Evolutionary conservation across 2,888 invertebrate genomes (phyloP).

Genomic region (Andrena minutula): DNA sequence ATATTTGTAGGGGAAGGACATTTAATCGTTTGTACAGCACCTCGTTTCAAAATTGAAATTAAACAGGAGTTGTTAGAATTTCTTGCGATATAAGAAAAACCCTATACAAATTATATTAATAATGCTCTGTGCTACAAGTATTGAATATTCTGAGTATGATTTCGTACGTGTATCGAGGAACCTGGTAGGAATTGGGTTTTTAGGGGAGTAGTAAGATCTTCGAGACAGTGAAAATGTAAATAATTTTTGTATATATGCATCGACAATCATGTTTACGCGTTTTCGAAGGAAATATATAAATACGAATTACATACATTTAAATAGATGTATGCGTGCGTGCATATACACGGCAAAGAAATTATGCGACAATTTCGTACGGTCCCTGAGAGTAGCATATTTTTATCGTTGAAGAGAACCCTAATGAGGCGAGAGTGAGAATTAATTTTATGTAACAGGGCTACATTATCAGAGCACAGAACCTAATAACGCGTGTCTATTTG

Average conservation of each 20-base stretch:
- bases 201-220: conserved; percentile 47
- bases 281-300: conserved; percentile 67
- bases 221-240: conserved; percentile 73
- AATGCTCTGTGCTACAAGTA: neutral
- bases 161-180: conserved; percentile 52
- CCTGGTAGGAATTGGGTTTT: conserved; percentile 46
- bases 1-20: conserved; percentile 7
- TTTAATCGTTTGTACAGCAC: neutral
- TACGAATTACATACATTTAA: conserved; percentile 53
- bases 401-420: conserved; percentile 36
- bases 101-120: neutral
- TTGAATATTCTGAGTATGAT: conserved; percentile 39
- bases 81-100: neutral
- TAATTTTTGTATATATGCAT: conserved; percentile 82
- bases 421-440: conserved; percentile 4
- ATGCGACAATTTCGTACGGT: conserved; percentile 13
- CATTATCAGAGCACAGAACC: conserved; percentile 49
- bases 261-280: conserved; percentile 77
- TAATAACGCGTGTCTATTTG: conserved; percentile 79
- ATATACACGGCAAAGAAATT: conserved; percentile 45
- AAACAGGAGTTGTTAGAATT: neutral
- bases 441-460: conserved; percentile 1
- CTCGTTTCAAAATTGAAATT: neutral
- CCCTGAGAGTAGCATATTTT: conserved; percentile 46
- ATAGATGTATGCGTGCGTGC: conserved; percentile 42